These are phyloP conservation scores for Phaenicophaeus curvirostris DNA, from an alignment of 2,797 vertebrate genomes.

Conservation along the genomic window DNA sequence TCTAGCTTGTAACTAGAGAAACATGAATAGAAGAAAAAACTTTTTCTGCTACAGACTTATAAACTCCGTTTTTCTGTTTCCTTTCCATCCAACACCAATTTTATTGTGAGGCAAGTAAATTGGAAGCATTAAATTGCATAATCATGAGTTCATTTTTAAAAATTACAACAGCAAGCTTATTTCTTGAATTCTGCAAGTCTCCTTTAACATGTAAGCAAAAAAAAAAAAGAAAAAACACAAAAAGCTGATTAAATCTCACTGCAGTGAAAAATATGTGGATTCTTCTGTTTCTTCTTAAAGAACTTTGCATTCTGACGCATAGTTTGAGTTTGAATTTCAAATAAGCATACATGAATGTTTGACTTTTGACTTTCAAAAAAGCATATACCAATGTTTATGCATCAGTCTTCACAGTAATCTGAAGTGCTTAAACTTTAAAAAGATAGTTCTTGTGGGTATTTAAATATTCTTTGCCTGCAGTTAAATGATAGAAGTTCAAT, in stretches of 20 bases:
- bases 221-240: neutral
- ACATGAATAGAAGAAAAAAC: neutral
- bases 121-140: neutral
- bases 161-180: neutral
- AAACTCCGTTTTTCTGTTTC: slow-evolving; percentile 7
- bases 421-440: slow-evolving; percentile 43
- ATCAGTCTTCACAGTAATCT: slow-evolving; percentile 28
- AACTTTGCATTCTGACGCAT: slow-evolving; percentile 16
- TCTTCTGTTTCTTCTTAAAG: slow-evolving; percentile 10
- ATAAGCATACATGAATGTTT: slow-evolving; percentile 28
- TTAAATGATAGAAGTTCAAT: slow-evolving; percentile 28
- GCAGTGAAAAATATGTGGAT: neutral
- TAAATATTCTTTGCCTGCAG: slow-evolving; percentile 49
- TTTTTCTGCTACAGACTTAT: neutral
- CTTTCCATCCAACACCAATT: neutral
- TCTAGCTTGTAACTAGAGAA: slow-evolving; percentile 42
- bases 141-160: neutral
- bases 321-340: slow-evolving; percentile 38
- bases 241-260: slow-evolving; percentile 12
- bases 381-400: slow-evolving; percentile 31
- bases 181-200: slow-evolving; percentile 7
- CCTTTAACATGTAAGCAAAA: slow-evolving; percentile 12
- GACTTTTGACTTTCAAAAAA: slow-evolving; percentile 41
- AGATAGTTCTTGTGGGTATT: slow-evolving; percentile 19
- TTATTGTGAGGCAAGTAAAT: neutral